These are phyloP conservation scores for Mormyrops boulengeri DNA, from an alignment of 2,797 vertebrate genomes.

Conservation along the genomic window DNA sequence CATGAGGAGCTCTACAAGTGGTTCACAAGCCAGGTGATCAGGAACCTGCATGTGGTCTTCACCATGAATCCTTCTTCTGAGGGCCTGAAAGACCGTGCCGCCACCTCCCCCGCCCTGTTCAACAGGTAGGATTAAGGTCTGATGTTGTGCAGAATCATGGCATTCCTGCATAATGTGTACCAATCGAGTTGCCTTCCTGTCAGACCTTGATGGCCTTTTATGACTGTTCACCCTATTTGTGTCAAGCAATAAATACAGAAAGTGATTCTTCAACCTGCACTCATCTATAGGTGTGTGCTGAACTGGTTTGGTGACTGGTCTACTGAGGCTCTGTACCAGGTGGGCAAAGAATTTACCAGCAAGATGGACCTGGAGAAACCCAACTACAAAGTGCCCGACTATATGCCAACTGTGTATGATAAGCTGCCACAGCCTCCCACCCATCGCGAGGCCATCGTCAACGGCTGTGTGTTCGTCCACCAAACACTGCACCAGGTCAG, in stretches of 20 bases:
- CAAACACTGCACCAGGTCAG: conserved; percentile 93
- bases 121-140: conserved; percentile 70
- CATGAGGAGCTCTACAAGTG: conserved; percentile 98
- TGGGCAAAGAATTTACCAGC: conserved; percentile 97
- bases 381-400: conserved; percentile 92
- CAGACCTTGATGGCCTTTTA: neutral
- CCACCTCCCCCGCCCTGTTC: conserved; percentile 95
- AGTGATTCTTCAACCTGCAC: neutral
- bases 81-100: conserved; percentile 93
- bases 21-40: conserved; percentile 99
- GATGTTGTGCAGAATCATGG: neutral
- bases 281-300: conserved; percentile 79
- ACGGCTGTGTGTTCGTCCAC: conserved; percentile 96
- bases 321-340: conserved; percentile 94
- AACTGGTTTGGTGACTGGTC: conserved; percentile 99
- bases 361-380: conserved; percentile 99
- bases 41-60: conserved; percentile 97
- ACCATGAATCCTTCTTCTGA: conserved; percentile 99
- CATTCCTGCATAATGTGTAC: neutral
- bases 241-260: neutral
- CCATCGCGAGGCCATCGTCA: conserved; percentile 92
- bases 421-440: conserved; percentile 88
- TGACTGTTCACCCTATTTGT: neutral
- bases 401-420: conserved; percentile 94
- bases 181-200: neutral